A percentile compares a stretch with the other conserved stretches of the same genome.
Evolutionary conservation across 2,113 vertebrate species (phyloP).

Genomic region (Hepsetus odoe): DNA sequence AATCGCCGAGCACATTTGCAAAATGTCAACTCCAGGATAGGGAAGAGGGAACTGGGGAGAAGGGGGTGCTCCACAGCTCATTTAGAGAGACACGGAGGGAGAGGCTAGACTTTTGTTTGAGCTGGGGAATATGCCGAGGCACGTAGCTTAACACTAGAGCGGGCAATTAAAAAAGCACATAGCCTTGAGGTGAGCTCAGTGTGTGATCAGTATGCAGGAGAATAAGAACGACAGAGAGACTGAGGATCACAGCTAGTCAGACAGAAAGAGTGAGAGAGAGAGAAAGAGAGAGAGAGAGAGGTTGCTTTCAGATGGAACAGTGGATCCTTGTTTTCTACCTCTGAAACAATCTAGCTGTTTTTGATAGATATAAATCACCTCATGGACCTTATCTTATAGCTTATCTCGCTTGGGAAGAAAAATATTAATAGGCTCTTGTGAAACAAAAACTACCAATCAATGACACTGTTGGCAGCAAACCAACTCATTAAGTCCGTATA

Average conservation of each 20-base stretch:
- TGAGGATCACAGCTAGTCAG: not conserved
- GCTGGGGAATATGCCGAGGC: slow-evolving; percentile 21
- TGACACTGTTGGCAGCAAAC: too few species aligned
- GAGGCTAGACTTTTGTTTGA: slow-evolving; percentile 44
- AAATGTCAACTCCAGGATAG: slow-evolving; percentile 36
- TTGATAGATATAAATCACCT: too few species aligned
- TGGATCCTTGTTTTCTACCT: too few species aligned
- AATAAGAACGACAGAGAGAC: not conserved
- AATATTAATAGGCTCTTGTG: too few species aligned
- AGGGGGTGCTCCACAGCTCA: slow-evolving; percentile 46
- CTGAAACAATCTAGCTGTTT: too few species aligned
- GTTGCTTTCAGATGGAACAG: not conserved
- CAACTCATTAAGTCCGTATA: too few species aligned
- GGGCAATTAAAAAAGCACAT: slow-evolving; percentile 28
- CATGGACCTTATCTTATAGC: too few species aligned
- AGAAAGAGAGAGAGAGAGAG: not conserved
- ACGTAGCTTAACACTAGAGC: not conserved
- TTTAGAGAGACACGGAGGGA: slow-evolving; percentile 34
- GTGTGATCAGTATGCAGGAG: slow-evolving; percentile 2
- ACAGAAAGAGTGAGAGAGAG: not conserved
- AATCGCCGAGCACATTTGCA: slow-evolving; percentile 50
- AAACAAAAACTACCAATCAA: too few species aligned
- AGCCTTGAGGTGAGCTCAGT: not conserved
- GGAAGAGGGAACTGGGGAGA: not conserved
- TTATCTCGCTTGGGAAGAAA: too few species aligned